Base-by-base conservation (phyloP, 2,888 invertebrate genomes). In the Opisthograptis luteolata region DNA sequence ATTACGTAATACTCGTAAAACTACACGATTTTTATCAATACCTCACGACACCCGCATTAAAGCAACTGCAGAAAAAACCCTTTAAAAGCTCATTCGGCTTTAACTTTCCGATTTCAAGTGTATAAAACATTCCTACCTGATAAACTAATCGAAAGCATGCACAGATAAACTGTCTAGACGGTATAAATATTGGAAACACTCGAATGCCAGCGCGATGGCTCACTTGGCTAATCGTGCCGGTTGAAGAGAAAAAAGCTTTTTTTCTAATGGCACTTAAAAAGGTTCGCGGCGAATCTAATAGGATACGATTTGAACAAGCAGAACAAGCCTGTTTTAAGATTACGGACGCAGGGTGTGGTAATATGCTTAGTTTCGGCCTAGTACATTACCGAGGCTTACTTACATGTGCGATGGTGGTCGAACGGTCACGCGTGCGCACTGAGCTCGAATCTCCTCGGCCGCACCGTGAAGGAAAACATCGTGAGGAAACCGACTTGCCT, bases 111-210 rank as follows among this genome's bases (percentile, higher is more conserved):
- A 76, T 74, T 76, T 80, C 81, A 81, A 83, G 81, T 58, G 60
- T 60, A 60, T 86, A 84, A 86, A 84, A 82, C 85, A 83, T 86
- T 85, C 81, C 76, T 71, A 66, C 69, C 73, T 63, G 86, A 87
- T 85, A 87, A 84, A 78, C 60, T 55, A 72, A 85, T 84, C 80
- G 77, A 40, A 43, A 41, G 40, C 35, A 49, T 43, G 50, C 44
- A 67, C 51, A 73, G 89, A 89, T 89, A 87, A 88, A 68, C 48
- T 64, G 89, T 89, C 88, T 89, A 89, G 89, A 89, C 89, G 82
- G 66, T 79, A 84, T 86, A 87, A 85, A 87, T 86, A 84, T 85
- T 71, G 73, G 57, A 77, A 81, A 76, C 87, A 87, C 87, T 88
- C 86, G 84, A 87, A 87, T 89, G 58, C 88, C 85, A 77, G 72